These are phyloP conservation scores for Onychostoma macrolepis DNA, from an alignment of 2,113 vertebrate species.

Conservation along the genomic window DNA sequence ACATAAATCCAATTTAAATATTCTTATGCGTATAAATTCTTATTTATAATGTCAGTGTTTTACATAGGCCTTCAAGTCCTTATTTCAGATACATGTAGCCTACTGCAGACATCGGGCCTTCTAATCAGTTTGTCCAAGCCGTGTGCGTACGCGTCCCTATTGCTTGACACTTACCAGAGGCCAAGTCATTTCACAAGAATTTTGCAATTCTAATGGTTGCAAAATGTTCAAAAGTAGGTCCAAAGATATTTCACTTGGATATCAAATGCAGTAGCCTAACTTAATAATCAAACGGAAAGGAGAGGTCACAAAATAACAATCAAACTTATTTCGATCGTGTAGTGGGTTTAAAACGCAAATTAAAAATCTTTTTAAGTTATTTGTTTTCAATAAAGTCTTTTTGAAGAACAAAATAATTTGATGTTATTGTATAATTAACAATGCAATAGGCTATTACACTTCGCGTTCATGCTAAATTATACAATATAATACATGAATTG, in stretches of 20 bases:
- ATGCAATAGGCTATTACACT: neutral
- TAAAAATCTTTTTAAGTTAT: neutral
- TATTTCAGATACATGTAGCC: neutral
- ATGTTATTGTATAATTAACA: neutral
- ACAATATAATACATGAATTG: neutral
- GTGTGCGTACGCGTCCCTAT: neutral
- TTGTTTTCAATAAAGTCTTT: neutral
- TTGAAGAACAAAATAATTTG: neutral
- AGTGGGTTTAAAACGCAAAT: neutral
- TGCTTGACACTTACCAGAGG: conserved; percentile 1
- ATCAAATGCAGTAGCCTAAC: neutral
- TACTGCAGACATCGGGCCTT: neutral
- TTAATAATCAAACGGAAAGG: neutral
- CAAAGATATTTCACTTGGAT: neutral
- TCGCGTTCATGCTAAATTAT: neutral
- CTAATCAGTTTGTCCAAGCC: conserved; percentile 5
- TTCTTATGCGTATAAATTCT: neutral
- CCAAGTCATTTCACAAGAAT: conserved; percentile 21
- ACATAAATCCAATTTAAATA: neutral
- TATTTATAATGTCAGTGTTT: neutral
- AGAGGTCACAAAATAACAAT: conserved; percentile 14
- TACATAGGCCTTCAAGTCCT: neutral
- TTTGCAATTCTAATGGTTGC: neutral
- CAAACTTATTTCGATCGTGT: neutral
- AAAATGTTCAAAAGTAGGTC: neutral